phyloP scores from a whole-genome alignment of 2,888 invertebrate species.

The Leptinotarsa haldemani region DNA sequence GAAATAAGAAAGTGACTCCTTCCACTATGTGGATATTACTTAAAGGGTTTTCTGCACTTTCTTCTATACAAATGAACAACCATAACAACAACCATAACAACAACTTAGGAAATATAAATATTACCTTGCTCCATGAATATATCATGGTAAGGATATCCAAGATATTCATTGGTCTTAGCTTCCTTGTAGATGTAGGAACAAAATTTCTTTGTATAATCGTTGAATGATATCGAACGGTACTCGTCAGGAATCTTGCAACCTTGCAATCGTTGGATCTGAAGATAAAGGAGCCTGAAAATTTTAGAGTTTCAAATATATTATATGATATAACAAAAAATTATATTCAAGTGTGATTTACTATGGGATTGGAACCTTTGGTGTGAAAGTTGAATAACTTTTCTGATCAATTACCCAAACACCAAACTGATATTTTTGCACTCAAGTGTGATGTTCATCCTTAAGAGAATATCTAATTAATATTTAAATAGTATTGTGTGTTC shows the following conservation, averaged over 20 bases:
- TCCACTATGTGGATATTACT: too few species aligned
- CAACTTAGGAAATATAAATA: neutral
- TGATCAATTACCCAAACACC: too few species aligned
- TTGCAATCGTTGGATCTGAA: slow-evolving; percentile 50
- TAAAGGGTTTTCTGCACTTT: too few species aligned
- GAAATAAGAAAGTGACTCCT: too few species aligned
- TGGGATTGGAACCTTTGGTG: too few species aligned
- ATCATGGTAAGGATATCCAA: slow-evolving; percentile 55
- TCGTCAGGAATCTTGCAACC: slow-evolving; percentile 43
- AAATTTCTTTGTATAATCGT: slow-evolving; percentile 40
- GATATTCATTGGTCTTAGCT: slow-evolving; percentile 53
- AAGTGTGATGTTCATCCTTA: too few species aligned
- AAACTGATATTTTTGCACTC: too few species aligned
- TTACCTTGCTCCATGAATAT: slow-evolving; percentile 59
- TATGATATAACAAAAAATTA: neutral
- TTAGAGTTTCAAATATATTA: neutral
- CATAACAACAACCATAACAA: neutral
- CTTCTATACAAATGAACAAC: neutral
- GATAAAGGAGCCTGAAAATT: slow-evolving; percentile 52
- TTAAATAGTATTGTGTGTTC: too few species aligned
- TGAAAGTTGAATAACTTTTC: too few species aligned
- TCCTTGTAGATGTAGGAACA: slow-evolving; percentile 57
- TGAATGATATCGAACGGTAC: neutral
- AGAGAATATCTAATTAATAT: too few species aligned
- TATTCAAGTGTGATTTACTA: too few species aligned